Base-by-base conservation (phyloP, 2,888 invertebrate species). In the Lochmaea capreae region DNA sequence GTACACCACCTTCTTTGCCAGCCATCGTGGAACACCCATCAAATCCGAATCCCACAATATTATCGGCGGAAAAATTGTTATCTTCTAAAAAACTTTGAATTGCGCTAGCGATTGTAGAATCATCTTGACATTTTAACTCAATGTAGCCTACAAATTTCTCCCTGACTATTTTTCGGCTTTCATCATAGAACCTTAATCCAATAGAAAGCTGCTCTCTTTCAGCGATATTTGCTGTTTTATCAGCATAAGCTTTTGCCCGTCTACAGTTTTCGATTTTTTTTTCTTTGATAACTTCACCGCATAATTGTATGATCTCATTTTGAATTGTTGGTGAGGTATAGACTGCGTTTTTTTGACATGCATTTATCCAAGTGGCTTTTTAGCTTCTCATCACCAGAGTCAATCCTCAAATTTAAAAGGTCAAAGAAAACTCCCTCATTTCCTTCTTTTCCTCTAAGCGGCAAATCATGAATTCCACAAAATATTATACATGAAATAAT, bases 211-310 rank as follows among this genome's bases (percentile, higher is more conserved):
- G 22, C 3, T 22, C 22, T 22, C 3, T 22, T 22, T 3, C 22
- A 22, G 22, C 22, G 58, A 82, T 78, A 71, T 81, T 82, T 66
- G 78, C 77, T 72, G 80, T 81, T 79, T 82, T 81, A 78, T 83
- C 82, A 70, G 80, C 71, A 54, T 75, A 79, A 66, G 68, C 74
- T 52, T 66, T 74, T 42, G 42, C 42, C 3, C 4, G 2, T 3
- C 3, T 42, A 42, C 42, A 42, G 4, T 42, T 3, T 42, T 42
- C 42, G 4, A 11, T 42, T 3, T 2, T 42, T 3, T 1, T 42
- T 42, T 42, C 42, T 42, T 42, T 68, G 67, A 63, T 49, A 69
- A 80, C 73, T 76, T 79, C 75, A 65, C 76, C 74, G 73, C 75
- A 76, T 75, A 80, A 68, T 67, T 71, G 22, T 73, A 80, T 77